Evolutionary conservation across 2,888 invertebrate genomes (phyloP), one percentile per base, ranked within the genome.

Genomic region (Drosophila gaucha): DNA sequence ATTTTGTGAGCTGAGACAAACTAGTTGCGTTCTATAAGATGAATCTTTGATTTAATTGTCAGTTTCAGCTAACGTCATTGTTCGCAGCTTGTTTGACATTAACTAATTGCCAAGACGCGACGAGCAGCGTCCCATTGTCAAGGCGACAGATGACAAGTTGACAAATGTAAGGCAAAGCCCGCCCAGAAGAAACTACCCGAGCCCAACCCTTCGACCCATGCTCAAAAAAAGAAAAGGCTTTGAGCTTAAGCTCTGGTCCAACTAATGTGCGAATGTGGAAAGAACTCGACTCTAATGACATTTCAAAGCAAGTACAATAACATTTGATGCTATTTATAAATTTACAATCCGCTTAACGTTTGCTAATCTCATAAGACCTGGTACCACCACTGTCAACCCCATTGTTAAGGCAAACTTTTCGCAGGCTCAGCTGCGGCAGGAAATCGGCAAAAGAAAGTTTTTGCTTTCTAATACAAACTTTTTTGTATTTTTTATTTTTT

Each of bases 251-350:
- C 56, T 54, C n/a, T 43, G 18, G 58, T 46, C 54, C 43, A n/a
- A n/a, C n/a, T 64, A 67, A 70, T 74, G 77, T 77, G 67, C 44
- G 65, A 72, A 65, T 67, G 68, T 59, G 51, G 35, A 66, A 56
- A 28, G 57, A 47, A 56, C 58, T 59, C 58, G 51, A 36, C 52
- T 72, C 76, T 76, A 76, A 75, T 76, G 75, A 75, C 75, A 76
- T 77, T 71, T 74, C 38, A 71, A 71, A 59, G 67, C 22, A 62
- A 58, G 59, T 54, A 60, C 60, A 58, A 68, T 74, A 78, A 68
- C 78, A 78, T 80, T 75, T 80, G 74, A 70, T 74, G 84, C 78
- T 72, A 82, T 86, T 84, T 84, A 86, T 84, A 84, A 84, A 86
- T 84, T 84, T 82, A 70, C 75, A 84, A 79, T 84, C 86, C 74